Conservation (phyloP, 2,888 invertebrate genomes). For the Anthrax anthrax region DNA sequence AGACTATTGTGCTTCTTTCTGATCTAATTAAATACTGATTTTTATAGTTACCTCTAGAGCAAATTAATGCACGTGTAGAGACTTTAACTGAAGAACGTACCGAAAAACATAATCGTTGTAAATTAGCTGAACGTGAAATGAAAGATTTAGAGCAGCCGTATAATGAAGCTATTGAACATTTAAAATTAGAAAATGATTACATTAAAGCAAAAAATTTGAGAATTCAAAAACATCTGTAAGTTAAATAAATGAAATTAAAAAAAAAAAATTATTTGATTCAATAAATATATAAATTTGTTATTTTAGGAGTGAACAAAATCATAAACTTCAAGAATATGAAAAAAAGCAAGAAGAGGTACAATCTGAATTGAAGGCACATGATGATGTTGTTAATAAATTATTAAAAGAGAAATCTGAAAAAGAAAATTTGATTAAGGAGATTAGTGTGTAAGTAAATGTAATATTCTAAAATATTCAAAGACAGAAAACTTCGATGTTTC, state of each 20-base stretch:
- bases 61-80: constrained; percentile 59
- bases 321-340: constrained; percentile 44
- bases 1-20: not conserved
- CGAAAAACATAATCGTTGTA: constrained; percentile 73
- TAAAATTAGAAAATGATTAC: constrained; percentile 66
- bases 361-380: constrained; percentile 37
- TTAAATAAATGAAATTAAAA: not conserved
- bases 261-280: not conserved
- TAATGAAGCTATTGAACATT: constrained; percentile 59
- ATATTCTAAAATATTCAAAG: not conserved
- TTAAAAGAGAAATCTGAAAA: constrained; percentile 37
- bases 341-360: constrained; percentile 47
- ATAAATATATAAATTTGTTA: too few relatives aligned
- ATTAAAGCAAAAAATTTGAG: constrained; percentile 53
- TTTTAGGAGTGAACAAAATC: constrained; percentile 40
- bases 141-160: constrained; percentile 63
- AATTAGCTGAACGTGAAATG: constrained; percentile 68
- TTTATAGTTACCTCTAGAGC: constrained; percentile 57
- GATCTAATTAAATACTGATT: not conserved
- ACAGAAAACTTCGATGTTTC: too few relatives aligned
- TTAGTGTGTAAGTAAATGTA: constrained; percentile 24
- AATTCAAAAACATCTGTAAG: constrained; percentile 50
- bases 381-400: constrained; percentile 20
- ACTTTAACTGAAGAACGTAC: constrained; percentile 54
- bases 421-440: constrained; percentile 25